Evolutionary conservation across 2,888 invertebrate genomes (phyloP).

Genomic region (Euplagia quadripunctaria): DNA sequence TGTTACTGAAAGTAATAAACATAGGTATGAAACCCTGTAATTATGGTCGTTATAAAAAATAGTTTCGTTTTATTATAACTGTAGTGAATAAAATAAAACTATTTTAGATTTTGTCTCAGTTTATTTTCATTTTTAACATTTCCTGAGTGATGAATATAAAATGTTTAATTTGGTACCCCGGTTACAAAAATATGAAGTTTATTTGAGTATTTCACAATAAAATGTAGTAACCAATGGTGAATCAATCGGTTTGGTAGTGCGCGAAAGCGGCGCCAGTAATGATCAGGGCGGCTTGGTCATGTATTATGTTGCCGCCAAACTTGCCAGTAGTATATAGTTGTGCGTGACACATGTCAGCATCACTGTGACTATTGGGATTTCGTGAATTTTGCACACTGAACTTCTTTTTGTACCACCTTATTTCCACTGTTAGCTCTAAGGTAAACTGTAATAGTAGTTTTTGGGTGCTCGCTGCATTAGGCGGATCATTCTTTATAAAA

Average conservation of each 20-base stretch:
- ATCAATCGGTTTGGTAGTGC: not conserved
- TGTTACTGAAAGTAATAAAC: not conserved
- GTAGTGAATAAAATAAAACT: constrained; percentile 8
- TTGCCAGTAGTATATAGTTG: not conserved
- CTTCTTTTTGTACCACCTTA: too few species aligned
- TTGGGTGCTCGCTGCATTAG: not conserved
- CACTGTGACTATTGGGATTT: not conserved
- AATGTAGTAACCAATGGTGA: not conserved
- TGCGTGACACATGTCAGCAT: not conserved
- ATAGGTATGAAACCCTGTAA: not conserved
- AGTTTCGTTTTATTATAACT: constrained; percentile 5
- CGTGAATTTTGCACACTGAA: not conserved
- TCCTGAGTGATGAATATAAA: not conserved
- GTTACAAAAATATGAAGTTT: not conserved
- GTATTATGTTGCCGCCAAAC: not conserved
- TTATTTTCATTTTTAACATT: constrained; percentile 10
- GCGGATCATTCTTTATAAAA: not conserved
- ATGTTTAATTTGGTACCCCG: not conserved
- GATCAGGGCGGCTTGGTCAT: not conserved
- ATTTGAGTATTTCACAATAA: not conserved
- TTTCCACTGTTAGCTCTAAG: not conserved
- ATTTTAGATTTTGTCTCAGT: constrained; percentile 14
- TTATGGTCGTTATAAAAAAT: constrained; percentile 4
- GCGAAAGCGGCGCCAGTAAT: not conserved
- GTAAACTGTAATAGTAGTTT: not conserved